Evolutionary conservation across 2,888 invertebrate genomes (phyloP), one percentile per base, ranked within the genome.

Genomic region (Gerosis bhagava): DNA sequence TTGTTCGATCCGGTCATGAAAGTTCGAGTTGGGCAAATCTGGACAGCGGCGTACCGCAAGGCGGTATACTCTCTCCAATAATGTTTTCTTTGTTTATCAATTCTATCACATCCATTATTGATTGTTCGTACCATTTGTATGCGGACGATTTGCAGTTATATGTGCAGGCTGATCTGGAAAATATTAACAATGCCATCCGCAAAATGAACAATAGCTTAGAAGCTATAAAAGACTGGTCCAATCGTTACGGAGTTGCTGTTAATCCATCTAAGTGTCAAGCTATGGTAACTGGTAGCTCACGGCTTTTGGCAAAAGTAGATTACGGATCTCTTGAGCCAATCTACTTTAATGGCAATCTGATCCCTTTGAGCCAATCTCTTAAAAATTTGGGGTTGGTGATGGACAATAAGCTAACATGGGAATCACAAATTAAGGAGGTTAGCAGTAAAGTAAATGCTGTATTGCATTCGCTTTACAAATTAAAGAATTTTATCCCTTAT

Each of bases 61-160:
- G 34, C 3, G 21, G 34, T 3, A 34, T 34, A 3, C 25, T 25
- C 10, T 36, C 36, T 2, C 36, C 36, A 0, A 6, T 36, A 2
- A 7, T 36, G 1, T 36, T 36, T 3, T 13, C 36, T 1, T 5
- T 25, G 5, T 36, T 24, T 13, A 36, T 36, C 6, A 36, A 36
- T 36, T 16, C 15, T 16, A 2, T 36, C 2, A 36, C 24, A 3
- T 16, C 5, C 10, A 6, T 11, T 4, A 24, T 36, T 36, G 15
- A 24, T 16, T 24, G 16, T 13, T 16, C 24, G 19, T 36, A 24
- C n/a, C 36, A 36, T 10, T 10, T 31, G 31, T 31, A 31, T n/a
- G 31, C 31, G 1, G 31, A 31, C 5, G 31, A 31, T 17, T 16
- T 36, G 2, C 36, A 36, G 16, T 10, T 36, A 24, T 36, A 25